Evolutionary conservation across 1,140 invertebrate genomes (phyloP).

Genomic region (Melitaea cinxia): DNA sequence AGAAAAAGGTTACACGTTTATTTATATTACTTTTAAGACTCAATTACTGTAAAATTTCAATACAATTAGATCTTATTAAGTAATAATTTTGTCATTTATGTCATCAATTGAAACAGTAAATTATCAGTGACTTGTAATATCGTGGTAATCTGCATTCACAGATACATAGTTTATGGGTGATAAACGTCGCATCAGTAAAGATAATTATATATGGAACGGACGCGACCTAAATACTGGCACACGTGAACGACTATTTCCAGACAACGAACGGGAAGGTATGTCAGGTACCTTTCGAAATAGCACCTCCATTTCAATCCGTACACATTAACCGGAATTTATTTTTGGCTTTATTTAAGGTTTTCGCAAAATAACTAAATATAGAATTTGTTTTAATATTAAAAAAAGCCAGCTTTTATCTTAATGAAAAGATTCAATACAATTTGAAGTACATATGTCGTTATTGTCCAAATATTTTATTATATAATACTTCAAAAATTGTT

Average conservation of each 20-base stretch:
- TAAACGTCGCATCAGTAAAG: conserved; percentile 61
- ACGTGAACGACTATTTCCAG: conserved; percentile 73
- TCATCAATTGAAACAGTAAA: conserved; percentile 19
- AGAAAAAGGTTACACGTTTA: not conserved
- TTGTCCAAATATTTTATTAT: not conserved
- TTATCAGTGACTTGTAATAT: conserved; percentile 24
- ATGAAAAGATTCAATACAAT: no score
- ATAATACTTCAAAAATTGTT: no score
- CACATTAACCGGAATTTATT: conserved; percentile 39
- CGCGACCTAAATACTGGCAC: conserved; percentile 69
- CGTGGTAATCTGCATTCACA: conserved; percentile 39
- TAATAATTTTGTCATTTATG: not conserved
- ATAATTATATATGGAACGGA: conserved; percentile 70
- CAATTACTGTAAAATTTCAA: not conserved
- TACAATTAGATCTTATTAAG: not conserved
- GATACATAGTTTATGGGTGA: conserved; percentile 54
- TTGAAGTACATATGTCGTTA: not conserved
- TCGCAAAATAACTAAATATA: conserved; percentile 16
- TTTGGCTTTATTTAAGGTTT: conserved; percentile 30
- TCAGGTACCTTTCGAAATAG: conserved; percentile 73
- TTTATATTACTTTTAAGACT: no score
- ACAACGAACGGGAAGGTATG: conserved; percentile 61
- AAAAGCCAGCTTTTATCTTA: no score
- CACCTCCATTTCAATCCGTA: conserved; percentile 42
- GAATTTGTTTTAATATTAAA: no score